Conservation (phyloP, 1,140 invertebrate species). For the Agrilus planipennis region DNA sequence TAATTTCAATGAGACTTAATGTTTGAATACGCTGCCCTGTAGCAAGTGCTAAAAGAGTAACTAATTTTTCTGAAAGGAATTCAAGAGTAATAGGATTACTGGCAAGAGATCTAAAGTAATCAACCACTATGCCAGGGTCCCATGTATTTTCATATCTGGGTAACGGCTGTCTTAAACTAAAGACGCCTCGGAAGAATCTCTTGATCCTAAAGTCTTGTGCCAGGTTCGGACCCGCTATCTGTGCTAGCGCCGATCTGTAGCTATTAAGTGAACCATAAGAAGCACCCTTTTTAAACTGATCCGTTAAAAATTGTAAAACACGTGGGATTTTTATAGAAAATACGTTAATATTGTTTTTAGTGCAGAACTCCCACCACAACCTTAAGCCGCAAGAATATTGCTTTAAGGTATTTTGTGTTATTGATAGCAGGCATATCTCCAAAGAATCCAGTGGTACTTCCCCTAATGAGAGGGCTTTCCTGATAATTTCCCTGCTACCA, state of each 20-base stretch:
- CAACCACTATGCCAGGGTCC: neutral
- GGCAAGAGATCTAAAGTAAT: neutral
- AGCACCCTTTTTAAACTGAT: neutral
- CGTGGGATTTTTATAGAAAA: neutral
- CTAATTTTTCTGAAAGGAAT: neutral
- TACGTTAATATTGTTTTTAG: neutral
- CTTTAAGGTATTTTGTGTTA: neutral
- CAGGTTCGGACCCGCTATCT: neutral
- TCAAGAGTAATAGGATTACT: neutral
- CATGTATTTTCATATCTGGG: neutral
- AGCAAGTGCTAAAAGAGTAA: neutral
- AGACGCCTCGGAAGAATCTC: neutral
- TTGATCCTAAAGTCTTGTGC: neutral
- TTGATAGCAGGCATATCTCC: neutral
- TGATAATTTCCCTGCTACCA: conserved; percentile 9
- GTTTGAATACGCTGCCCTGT: no score
- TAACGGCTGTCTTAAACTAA: neutral
- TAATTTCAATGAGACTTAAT: neutral
- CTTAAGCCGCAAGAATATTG: neutral
- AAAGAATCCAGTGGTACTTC: neutral
- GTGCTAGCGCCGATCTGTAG: neutral
- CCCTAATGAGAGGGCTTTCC: conserved; percentile 5
- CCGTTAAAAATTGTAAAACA: neutral
- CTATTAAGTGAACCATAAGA: neutral
- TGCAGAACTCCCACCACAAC: neutral